A percentile compares a stretch with the other conserved stretches of the same genome.
Conservation (phyloP, 2,888 invertebrate genomes). For the Drosophila sordidula region DNA sequence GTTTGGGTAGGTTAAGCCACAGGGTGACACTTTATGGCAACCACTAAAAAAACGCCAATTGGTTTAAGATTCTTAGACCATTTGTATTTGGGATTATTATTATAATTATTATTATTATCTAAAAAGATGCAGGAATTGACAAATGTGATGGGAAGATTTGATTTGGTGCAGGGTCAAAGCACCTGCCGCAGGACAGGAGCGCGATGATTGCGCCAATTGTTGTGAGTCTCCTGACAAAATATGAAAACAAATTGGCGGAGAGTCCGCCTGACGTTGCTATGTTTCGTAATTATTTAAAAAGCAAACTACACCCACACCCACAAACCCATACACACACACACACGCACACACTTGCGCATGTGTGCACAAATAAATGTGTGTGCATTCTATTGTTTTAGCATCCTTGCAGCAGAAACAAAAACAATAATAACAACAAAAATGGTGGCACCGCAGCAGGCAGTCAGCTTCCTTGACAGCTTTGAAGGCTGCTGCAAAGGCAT, state of each 20-base stretch:
- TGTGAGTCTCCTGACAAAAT: constrained; percentile 26
- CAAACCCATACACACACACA: constrained; percentile 29
- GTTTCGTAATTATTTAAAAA: constrained; percentile 64
- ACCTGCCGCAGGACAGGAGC: constrained; percentile 23
- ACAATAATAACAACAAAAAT: constrained; percentile 27
- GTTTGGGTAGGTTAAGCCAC: too few species aligned
- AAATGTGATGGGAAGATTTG: background rate
- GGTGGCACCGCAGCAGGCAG: constrained; percentile 33
- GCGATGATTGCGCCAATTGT: constrained; percentile 19
- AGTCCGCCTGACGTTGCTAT: constrained; percentile 17
- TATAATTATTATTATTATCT: too few species aligned
- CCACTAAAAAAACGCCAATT: too few species aligned
- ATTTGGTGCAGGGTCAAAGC: constrained; percentile 21
- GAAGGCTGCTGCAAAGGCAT: constrained; percentile 41
- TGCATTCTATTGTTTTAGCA: constrained; percentile 50
- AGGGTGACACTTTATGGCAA: too few species aligned
- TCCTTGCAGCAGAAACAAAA: constrained; percentile 23
- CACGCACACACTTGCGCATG: constrained; percentile 2
- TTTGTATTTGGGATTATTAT: too few species aligned
- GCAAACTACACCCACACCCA: constrained; percentile 50
- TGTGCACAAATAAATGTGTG: constrained; percentile 33
- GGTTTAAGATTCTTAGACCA: too few species aligned
- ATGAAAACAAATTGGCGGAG: constrained; percentile 10
- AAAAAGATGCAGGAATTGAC: background rate
- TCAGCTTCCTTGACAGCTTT: constrained; percentile 39